phyloP scores from a whole-genome alignment of 92 coral and sea anemone species.

The Umimayanthus chanpuru region DNA sequence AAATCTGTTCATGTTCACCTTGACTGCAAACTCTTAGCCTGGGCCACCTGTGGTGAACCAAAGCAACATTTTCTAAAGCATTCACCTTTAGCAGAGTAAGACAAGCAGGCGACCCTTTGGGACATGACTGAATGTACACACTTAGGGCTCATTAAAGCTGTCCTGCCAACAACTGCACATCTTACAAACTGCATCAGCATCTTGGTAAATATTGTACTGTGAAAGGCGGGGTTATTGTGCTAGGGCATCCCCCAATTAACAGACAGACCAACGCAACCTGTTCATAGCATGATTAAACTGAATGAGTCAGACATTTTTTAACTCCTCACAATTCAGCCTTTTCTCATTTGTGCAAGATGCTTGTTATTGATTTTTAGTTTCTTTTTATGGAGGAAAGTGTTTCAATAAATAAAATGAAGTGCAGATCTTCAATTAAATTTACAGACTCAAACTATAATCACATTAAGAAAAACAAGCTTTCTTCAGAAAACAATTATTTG shows the following conservation, averaged over 20 bases:
- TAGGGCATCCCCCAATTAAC: conserved; percentile 1
- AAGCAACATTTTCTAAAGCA: conserved; percentile 1
- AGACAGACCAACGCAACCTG: background rate
- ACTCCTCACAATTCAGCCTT: too few relatives aligned
- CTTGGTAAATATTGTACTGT: conserved; percentile 20
- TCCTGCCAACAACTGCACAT: conserved; percentile 29
- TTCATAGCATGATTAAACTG: background rate
- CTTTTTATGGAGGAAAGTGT: too few relatives aligned
- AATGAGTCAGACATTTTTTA: background rate
- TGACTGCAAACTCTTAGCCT: background rate
- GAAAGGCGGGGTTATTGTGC: conserved; percentile 5
- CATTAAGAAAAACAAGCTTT: too few relatives aligned
- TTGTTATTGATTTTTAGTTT: too few relatives aligned
- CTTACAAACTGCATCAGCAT: conserved; percentile 36
- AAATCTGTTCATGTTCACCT: too few relatives aligned
- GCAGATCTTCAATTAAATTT: too few relatives aligned
- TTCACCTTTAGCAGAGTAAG: conserved; percentile 40
- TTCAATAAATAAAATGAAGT: too few relatives aligned
- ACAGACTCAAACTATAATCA: too few relatives aligned
- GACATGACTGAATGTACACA: conserved; percentile 27
- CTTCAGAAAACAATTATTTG: too few relatives aligned
- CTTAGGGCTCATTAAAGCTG: conserved; percentile 7
- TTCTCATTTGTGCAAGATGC: too few relatives aligned
- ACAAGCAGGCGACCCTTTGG: conserved; percentile 35
- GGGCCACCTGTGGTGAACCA: background rate